Conservation (phyloP, 1,140 invertebrate genomes). For the Achatina immaculata region DNA sequence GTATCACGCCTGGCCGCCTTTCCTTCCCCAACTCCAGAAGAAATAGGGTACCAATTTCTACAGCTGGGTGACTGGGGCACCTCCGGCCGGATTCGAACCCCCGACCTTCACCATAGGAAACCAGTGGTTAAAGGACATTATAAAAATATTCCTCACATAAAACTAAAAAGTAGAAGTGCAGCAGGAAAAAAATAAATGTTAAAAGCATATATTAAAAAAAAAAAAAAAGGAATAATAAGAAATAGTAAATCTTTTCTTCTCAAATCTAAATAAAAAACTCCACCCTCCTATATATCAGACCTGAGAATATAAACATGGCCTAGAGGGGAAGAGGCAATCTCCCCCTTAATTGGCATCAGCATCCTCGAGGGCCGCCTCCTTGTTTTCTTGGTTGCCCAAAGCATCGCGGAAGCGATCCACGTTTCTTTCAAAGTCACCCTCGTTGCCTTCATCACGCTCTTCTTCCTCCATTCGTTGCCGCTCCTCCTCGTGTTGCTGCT, state of each 20-base stretch:
- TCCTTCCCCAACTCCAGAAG: too few relatives aligned
- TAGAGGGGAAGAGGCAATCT: too few relatives aligned
- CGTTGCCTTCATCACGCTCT: background rate
- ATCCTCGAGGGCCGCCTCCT: background rate
- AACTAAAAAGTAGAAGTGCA: too few relatives aligned
- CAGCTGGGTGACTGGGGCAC: too few relatives aligned
- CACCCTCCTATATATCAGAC: background rate
- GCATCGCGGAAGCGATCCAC: background rate
- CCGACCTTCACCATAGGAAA: too few relatives aligned
- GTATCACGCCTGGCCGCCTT: too few relatives aligned
- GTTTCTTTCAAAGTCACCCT: background rate
- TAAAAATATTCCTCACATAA: too few relatives aligned
- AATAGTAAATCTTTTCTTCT: background rate
- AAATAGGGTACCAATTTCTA: too few relatives aligned
- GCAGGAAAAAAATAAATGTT: too few relatives aligned
- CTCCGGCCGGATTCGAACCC: too few relatives aligned
- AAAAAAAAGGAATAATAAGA: background rate
- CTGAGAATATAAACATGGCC: background rate
- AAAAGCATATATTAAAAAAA: too few relatives aligned
- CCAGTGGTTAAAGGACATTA: too few relatives aligned
- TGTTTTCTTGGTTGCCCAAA: background rate
- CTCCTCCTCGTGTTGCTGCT: background rate
- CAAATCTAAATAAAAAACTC: background rate
- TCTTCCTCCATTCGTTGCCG: slow-evolving; percentile 3
- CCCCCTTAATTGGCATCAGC: background rate